phyloP scores from a whole-genome alignment of 2,113 vertebrate genomes.

The Okapia johnstoni region DNA sequence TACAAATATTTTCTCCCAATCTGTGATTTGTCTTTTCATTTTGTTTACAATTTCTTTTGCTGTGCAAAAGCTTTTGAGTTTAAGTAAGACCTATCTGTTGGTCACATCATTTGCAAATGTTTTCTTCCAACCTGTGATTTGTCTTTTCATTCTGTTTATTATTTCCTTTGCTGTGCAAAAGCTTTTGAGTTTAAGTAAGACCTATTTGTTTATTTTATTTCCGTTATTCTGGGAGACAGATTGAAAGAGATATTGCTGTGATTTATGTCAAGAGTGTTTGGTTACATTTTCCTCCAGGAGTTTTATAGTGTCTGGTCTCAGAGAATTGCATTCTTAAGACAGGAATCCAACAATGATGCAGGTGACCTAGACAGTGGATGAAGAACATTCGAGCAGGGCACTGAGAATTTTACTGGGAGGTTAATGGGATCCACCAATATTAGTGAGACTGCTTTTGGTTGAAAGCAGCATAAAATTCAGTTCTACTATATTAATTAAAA shows the following conservation, averaged over 20 bases:
- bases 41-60: background rate
- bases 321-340: background rate
- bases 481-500: background rate
- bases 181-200: background rate
- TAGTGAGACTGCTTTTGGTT: background rate
- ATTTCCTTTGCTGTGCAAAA: background rate
- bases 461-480: background rate
- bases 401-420: background rate
- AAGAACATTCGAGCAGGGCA: background rate
- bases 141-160: background rate
- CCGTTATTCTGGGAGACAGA: background rate
- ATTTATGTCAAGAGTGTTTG: too few relatives aligned
- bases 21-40: background rate
- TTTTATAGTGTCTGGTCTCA: background rate
- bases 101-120: background rate
- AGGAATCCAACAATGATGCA: background rate
- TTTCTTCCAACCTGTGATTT: background rate
- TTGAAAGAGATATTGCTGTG: background rate
- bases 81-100: background rate
- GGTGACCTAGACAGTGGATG: background rate
- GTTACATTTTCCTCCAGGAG: too few relatives aligned
- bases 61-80: background rate
- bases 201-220: background rate
- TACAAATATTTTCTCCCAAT: background rate
- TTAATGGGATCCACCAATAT: background rate